Percentiles rank a stretch among this genome's conserved stretches.
Evolutionary conservation across 2,797 vertebrate genomes (phyloP).

Genomic region (Pantherophis alleghaniensis): DNA sequence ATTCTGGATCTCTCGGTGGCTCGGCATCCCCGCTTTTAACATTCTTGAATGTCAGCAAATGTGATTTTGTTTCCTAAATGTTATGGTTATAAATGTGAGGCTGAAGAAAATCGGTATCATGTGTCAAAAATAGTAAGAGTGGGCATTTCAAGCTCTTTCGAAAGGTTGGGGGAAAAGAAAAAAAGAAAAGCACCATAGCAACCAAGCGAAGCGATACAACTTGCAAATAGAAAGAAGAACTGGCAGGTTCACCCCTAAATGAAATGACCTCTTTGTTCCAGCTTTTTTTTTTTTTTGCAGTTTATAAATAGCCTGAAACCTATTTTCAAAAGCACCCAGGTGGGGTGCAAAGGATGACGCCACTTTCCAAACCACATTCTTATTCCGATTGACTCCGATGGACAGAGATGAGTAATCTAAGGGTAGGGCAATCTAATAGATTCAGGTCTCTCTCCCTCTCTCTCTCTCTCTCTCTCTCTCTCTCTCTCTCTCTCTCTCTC

Average conservation of each 20-base stretch:
- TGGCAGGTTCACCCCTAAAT: background rate
- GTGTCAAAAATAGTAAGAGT: slow-evolving; percentile 2
- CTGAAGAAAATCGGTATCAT: background rate
- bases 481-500: no score
- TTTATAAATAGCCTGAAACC: background rate
- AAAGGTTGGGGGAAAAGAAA: background rate
- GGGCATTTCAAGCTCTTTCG: background rate
- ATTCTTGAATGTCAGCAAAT: background rate
- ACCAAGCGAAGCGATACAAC: background rate
- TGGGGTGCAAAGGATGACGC: background rate
- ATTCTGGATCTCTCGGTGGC: background rate
- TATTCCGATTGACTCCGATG: background rate
- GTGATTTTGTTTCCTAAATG: background rate
- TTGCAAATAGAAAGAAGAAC: background rate
- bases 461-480: background rate
- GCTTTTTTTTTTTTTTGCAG: background rate
- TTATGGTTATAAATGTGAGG: background rate
- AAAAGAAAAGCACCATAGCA: slow-evolving; percentile 13
- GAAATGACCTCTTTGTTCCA: background rate
- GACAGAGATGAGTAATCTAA: background rate
- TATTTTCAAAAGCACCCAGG: background rate
- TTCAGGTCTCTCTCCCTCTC: background rate
- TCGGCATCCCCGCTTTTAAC: background rate
- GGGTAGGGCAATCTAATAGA: background rate
- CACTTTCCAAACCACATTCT: background rate